Base-by-base conservation (phyloP, 2,888 invertebrate genomes). In the Dendrolimus houi region DNA sequence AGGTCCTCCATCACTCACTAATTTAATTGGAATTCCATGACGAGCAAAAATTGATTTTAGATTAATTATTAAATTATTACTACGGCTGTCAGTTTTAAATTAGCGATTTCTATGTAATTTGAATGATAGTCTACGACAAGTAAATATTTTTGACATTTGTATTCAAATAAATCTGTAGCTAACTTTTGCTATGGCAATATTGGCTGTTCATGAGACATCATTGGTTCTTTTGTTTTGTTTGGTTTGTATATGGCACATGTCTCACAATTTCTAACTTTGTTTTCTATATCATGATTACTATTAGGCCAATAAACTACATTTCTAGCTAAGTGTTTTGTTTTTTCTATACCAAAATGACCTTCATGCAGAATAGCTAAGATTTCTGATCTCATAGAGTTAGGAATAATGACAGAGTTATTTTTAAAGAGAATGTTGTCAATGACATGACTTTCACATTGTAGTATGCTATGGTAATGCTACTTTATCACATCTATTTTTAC, bases 161-260 rank as follows among this genome's bases (percentile, higher is more conserved):
- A 61, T 42, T 63, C 63, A 57, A 63, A 63, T 9, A 63, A 54
- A 54, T 63, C 61, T 7, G 60, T 57, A n/a, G 57, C 59, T 41
- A 61, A 40, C 55, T 61, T 59, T 52, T 59, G 54, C 58, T 59
- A 62, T 9, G 63, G 61, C 29, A 61, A n/a, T 7, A 56, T 9
- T 40, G 54, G 54, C 8, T 42, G 14, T 29, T 58, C 55, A 47
- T 58, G 55, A 3, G 12, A 40, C 42, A 41, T 17, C 29, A 58
- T 13, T 14, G 53, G 10, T 52, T 57, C 54, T 41, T 54, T 57
- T 54, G 52, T 41, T 9, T 57, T 57, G 40, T 54, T 57, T 14
- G 52, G n/a, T 8, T 41, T 42, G 13, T 55, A 47, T 1, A 42
- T 55, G 13, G 14, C 14, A 47, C 55, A 55, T 14, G 13, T 13